Evolutionary conservation across 2,797 vertebrate species (phyloP), one percentile per base, ranked within the genome.

Genomic region (Cuniculus paca): DNA sequence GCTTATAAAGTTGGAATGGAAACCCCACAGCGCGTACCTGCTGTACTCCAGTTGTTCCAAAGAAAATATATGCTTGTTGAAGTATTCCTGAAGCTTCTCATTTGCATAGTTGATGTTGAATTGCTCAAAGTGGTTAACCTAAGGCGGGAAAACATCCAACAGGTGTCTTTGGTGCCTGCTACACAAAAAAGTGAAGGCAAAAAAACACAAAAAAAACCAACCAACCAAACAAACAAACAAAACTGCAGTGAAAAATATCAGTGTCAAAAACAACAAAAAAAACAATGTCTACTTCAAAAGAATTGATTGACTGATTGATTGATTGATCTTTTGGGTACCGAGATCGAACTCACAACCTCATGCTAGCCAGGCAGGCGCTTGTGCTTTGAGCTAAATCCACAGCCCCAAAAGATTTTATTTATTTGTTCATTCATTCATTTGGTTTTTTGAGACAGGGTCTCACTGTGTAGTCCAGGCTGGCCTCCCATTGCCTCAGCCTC

Each of bases 21-120:
- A 88, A 36, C 80, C 50, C 34, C 2, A 2, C 2, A 42, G 34
- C 52, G 77, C 93, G 98, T 96, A 99, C 99, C 98, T 99, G 98
- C 99, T 99, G 94, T 99, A 99, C 97, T 99, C 99, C 80, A 99
- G 99, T 77, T 99, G 99, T 97, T 99, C 99, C 98, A 99, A 98
- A 58, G 99, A 99, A 99, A 99, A 99, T 88, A 99, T 99, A 98
- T 99, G 99, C 97, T 99, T 99, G 98, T 99, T 99, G 97, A 99
- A 99, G 98, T 99, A 99, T 92, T 99, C 99, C 98, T 99, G 99
- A 82, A 99, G 99, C 96, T 99, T 99, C 98, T 99, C 99, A 48
- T 99, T 99, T 98, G 99, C 99, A 98, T 99, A 99, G 99, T 99
- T 99, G 98, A 99, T 99, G 98, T 99, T 99, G 98, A 99, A 99